A percentile compares a stretch with the other conserved stretches of the same genome.
Evolutionary conservation across 2,888 invertebrate species (phyloP).

Genomic region (Aphodius granarius): DNA sequence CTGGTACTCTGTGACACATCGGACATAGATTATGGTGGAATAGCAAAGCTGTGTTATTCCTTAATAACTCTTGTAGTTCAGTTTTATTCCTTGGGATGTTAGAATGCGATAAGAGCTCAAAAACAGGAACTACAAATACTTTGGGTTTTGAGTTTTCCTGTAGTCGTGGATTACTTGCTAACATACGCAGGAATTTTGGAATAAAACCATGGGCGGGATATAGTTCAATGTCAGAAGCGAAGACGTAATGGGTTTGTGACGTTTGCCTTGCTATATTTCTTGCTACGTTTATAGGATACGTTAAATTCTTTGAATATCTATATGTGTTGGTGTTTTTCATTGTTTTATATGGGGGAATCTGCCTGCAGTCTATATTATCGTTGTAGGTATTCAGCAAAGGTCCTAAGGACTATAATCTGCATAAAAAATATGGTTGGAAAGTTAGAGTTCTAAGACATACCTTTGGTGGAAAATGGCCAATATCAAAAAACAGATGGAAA

Average conservation of each 20-base stretch:
- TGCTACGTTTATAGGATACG: constrained; percentile 46
- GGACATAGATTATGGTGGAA: constrained; percentile 59
- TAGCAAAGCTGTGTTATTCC: constrained; percentile 53
- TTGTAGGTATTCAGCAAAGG: constrained; percentile 25
- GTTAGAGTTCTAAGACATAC: constrained; percentile 41
- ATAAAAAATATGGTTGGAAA: not conserved
- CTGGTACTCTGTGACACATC: constrained; percentile 55
- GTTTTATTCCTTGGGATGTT: constrained; percentile 70
- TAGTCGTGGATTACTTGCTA: constrained; percentile 24
- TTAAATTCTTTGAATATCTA: constrained; percentile 38
- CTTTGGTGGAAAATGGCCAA: constrained; percentile 72
- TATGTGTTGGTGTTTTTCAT: constrained; percentile 32
- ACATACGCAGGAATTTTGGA: constrained; percentile 39
- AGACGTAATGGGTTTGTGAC: constrained; percentile 44
- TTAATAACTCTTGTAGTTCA: constrained; percentile 51
- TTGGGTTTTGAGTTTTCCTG: constrained; percentile 24
- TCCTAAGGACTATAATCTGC: not conserved
- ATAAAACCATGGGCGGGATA: constrained; percentile 43
- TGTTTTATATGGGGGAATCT: constrained; percentile 27
- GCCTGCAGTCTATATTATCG: constrained; percentile 33
- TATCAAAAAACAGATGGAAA: constrained; percentile 83
- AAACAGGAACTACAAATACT: constrained; percentile 44
- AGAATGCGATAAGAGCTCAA: constrained; percentile 49
- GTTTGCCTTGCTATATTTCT: constrained; percentile 43
- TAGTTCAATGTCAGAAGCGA: constrained; percentile 46